Conservation (phyloP, 2,888 invertebrate genomes). For the Mayetiola destructor region DNA sequence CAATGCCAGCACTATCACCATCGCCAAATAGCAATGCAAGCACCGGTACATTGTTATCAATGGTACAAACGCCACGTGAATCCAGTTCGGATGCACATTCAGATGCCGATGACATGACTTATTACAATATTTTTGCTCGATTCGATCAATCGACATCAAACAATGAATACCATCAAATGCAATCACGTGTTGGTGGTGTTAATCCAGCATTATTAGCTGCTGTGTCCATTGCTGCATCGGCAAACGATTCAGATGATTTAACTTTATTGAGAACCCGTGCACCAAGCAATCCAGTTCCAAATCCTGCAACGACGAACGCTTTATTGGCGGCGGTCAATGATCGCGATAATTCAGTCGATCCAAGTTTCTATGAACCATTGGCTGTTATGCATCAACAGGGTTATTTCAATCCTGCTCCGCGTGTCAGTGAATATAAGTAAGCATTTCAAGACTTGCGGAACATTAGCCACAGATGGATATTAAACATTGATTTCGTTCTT, state of each 20-base stretch:
- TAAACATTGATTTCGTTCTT: neutral
- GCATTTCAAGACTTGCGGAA: constrained; percentile 17
- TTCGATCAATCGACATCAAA: constrained; percentile 16
- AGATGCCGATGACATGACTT: constrained; percentile 19
- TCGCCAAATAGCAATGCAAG: constrained; percentile 9
- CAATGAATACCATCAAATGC: neutral
- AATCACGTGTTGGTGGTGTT: constrained; percentile 24
- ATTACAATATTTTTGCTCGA: constrained; percentile 19
- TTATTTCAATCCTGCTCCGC: constrained; percentile 29
- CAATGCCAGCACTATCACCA: constrained; percentile 17
- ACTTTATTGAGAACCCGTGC: neutral
- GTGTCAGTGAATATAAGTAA: constrained; percentile 32
- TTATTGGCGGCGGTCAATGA: constrained; percentile 25
- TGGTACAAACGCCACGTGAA: constrained; percentile 19
- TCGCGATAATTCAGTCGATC: constrained; percentile 18
- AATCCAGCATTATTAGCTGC: constrained; percentile 34
- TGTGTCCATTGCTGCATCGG: constrained; percentile 28
- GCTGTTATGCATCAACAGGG: constrained; percentile 22
- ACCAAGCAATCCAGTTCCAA: constrained; percentile 19
- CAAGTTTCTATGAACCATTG: constrained; percentile 22
- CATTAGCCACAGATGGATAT: neutral
- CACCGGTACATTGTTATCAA: constrained; percentile 6
- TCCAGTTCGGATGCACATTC: constrained; percentile 20
- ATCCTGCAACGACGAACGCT: constrained; percentile 30
- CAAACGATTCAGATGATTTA: constrained; percentile 19